Conservation (phyloP, 1,140 invertebrate genomes). For the Drosophila auraria region DNA sequence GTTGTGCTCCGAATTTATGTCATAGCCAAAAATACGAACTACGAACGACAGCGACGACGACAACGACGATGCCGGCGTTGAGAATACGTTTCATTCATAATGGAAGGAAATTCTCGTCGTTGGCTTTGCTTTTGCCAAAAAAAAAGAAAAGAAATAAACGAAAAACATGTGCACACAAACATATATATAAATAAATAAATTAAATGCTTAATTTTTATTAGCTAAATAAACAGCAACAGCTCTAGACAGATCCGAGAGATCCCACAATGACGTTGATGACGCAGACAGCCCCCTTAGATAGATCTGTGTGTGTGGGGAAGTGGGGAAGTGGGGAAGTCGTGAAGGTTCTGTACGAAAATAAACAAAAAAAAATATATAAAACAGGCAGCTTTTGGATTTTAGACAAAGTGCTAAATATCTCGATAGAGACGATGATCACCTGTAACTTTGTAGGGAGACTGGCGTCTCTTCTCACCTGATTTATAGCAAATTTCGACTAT, state of each 20-base stretch:
- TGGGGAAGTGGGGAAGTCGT: slow-evolving; percentile 30
- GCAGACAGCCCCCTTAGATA: slow-evolving; percentile 45
- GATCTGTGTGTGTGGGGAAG: slow-evolving; percentile 6
- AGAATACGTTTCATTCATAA: slow-evolving; percentile 73
- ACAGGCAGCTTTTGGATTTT: slow-evolving; percentile 4
- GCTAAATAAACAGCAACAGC: slow-evolving; percentile 69
- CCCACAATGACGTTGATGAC: slow-evolving; percentile 71
- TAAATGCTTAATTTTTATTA: slow-evolving; percentile 80
- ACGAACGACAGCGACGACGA: neutral
- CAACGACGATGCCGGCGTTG: neutral
- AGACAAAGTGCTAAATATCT: slow-evolving; percentile 18
- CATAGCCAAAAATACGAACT: slow-evolving; percentile 74
- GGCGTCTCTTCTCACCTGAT: slow-evolving; percentile 29
- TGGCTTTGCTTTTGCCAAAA: slow-evolving; percentile 20
- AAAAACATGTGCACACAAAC: slow-evolving; percentile 41
- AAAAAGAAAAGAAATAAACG: neutral
- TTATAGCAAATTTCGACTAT: slow-evolving; percentile 33
- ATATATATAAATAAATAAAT: slow-evolving; percentile 72
- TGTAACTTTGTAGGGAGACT: slow-evolving; percentile 27
- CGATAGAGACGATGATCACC: slow-evolving; percentile 20
- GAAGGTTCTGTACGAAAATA: slow-evolving; percentile 23
- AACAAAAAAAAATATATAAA: neutral
- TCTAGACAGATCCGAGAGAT: slow-evolving; percentile 50
- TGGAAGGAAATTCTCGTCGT: slow-evolving; percentile 46
- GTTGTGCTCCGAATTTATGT: slow-evolving; percentile 62